phyloP scores from a whole-genome alignment of 2,888 invertebrate species.

The Drosophila robusta region DNA sequence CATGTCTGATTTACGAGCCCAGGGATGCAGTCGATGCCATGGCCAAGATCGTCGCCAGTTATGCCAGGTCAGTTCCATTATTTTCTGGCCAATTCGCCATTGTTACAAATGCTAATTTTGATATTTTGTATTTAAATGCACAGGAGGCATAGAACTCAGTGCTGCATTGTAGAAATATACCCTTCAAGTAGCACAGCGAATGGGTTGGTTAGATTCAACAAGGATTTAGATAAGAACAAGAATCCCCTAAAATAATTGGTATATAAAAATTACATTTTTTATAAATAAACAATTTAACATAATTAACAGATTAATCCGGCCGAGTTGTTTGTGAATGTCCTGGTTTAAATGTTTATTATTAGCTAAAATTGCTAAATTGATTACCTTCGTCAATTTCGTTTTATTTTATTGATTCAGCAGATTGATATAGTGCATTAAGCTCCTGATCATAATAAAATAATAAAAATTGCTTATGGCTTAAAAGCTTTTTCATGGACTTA shows the following conservation, averaged over 20 bases:
- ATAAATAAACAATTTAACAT: background rate
- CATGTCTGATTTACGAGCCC: constrained; percentile 73
- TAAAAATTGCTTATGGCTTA: no score
- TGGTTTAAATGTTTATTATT: no score
- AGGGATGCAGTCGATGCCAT: constrained; percentile 45
- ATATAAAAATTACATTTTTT: background rate
- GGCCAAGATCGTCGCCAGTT: constrained; percentile 70
- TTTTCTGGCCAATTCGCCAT: constrained; percentile 81
- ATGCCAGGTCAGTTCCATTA: constrained; percentile 80
- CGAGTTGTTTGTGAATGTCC: no score
- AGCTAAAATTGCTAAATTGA: no score
- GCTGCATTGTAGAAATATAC: constrained; percentile 28
- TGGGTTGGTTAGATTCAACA: background rate
- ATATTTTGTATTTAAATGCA: constrained; percentile 84
- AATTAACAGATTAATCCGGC: background rate
- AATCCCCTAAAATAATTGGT: no score
- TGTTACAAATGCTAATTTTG: constrained; percentile 84
- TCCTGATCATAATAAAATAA: no score
- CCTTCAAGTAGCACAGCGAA: constrained; percentile 3
- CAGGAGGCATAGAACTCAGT: constrained; percentile 43
- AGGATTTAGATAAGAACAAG: no score
- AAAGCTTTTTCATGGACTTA: no score
- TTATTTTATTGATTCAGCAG: no score
- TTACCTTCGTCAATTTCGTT: no score
- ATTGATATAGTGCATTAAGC: no score